Evolutionary conservation across 2,113 vertebrate genomes (phyloP), one percentile per base, ranked within the genome.

Genomic region (Macrotus californicus): DNA sequence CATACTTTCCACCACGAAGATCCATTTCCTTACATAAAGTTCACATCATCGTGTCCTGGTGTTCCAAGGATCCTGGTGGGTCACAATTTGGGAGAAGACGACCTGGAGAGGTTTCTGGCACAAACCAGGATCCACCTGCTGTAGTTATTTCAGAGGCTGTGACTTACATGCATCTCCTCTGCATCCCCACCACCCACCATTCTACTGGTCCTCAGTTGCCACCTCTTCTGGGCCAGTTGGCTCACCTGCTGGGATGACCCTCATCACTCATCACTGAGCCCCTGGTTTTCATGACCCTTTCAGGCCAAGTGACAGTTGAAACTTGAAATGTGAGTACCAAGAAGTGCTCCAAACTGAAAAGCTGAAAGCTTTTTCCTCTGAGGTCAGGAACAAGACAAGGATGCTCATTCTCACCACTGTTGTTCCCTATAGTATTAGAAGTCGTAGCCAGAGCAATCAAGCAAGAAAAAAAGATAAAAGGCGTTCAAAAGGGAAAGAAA

Each of bases 181-280:
- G 4, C 41, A 1, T n/a, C 5, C 29, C 8, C 2, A 12, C 13
- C 6, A 18, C 59, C 24, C 26, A 31, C 24, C 10, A 4, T 69
- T 50, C 22, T 34, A 10, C 6, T 6, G 18, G 22, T 14, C 39
- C 73, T 66, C 26, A 70, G 31, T 41, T 16, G 5, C n/a, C 43
- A 52, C 3, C 41, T 59, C 14, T 48, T 6, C 48, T 69, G 48
- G 31, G 13, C 4, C 50, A 59, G 9, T 19, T 72, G 50, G 50
- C 36, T 56, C 9, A 4, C 11, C 15, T 75, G 46, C 31, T 56
- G 36, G 36, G 36, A 72, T 36, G 24, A 41, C 50, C 14, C 24
- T 86, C 12, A 13, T 61, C n/a, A 41, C 24, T 86, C 12, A 13
- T 61, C n/a, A 41, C 39, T 75, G 39, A 67, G 7, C 1, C 21